These are phyloP conservation scores for Poecilia velifera DNA, from an alignment of 2,797 vertebrate genomes.

Conservation along the genomic window DNA sequence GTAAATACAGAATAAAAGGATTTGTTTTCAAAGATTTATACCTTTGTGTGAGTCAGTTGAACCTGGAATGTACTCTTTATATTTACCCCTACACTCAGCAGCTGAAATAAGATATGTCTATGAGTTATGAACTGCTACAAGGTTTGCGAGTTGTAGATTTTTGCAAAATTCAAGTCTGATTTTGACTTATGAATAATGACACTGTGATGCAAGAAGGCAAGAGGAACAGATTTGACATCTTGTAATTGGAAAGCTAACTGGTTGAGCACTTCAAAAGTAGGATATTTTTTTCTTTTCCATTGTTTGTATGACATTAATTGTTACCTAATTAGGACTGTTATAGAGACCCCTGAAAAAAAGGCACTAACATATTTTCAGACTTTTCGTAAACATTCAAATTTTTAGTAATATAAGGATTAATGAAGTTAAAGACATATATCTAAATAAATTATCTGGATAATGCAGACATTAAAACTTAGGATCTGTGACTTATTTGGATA, in stretches of 20 bases:
- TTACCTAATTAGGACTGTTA: background rate
- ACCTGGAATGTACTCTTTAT: constrained; percentile 43
- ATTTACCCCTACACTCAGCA: constrained; percentile 44
- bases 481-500: background rate
- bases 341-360: background rate
- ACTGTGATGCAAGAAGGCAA: background rate
- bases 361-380: background rate
- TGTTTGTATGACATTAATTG: background rate
- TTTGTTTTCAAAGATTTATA: constrained; percentile 31
- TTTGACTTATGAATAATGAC: constrained; percentile 14
- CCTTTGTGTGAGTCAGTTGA: constrained; percentile 33
- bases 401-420: background rate
- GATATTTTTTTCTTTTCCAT: background rate
- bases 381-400: background rate
- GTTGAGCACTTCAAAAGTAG: constrained; percentile 11
- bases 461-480: background rate
- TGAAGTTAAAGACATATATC: background rate
- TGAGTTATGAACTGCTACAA: constrained; percentile 13
- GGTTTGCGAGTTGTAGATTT: constrained; percentile 9
- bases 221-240: constrained; percentile 8
- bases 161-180: background rate
- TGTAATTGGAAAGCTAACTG: constrained; percentile 14
- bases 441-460: background rate
- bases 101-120: constrained; percentile 40
- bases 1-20: constrained; percentile 51